Base-by-base conservation (phyloP, 2,888 invertebrate species). In the Lithophane ornitopus region DNA sequence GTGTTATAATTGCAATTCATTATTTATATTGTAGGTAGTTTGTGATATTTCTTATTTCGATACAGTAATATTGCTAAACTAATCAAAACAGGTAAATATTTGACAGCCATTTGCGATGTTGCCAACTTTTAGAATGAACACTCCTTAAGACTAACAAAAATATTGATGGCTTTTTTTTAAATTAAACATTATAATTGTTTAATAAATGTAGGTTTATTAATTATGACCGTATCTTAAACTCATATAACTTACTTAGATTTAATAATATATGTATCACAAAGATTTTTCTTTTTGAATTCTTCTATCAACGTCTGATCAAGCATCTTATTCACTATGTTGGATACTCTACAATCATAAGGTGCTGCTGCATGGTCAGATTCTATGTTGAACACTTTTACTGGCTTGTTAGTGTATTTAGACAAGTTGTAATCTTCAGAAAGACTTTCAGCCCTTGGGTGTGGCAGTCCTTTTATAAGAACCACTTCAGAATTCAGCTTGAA, bases 321-420 rank as follows among this genome's bases (percentile, higher is more conserved):
- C 41, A 88, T 71, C 66, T 87, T 89, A 70, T 93, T 93, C 0
- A 94, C 79, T n/a, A 94, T 91, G 69, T 93, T 93, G 1, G 92
- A 88, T 6, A 93, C 87, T 78, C 87, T 88, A 61, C 85, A 85
- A 69, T 94, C 91, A 46, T 89, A 78, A 2, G 90, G 90, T 7
- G 89, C 90, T 61, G 87, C 72, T 4, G 87, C 85, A 56, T 92
- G 90, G 66, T 91, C 90, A 12, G 89, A 85, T 56, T 88, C 85
- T 28, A 92, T 71, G 12, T 91, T 61, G 54, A 89, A 90, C 0
- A 93, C 84, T 76, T 86, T 88, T 0, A 93, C 89, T 12, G 92
- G 90, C 44, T 91, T 85, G 0, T 84, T 88, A 0, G 90, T 87
- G 52, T 92, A 93, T 67, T 92, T 90, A 0, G 92, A 92, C 11